Base-by-base conservation (phyloP, 1,140 invertebrate species). In the Scaptomyza montana region DNA sequence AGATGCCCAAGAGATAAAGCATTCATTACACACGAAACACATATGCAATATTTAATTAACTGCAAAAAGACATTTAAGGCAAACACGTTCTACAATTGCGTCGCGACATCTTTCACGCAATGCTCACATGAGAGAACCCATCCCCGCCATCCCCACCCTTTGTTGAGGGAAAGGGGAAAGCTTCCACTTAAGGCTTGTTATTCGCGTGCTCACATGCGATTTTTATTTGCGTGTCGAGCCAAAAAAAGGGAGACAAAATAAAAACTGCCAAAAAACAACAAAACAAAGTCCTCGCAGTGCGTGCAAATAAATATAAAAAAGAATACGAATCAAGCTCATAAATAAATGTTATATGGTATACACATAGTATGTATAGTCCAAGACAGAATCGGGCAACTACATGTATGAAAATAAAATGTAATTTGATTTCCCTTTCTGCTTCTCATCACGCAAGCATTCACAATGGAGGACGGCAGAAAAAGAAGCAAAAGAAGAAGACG, bases 21-120 rank as follows among this genome's bases (percentile, higher is more conserved):
- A 43, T 36, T 61, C 64, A 73, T 57, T 71, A 60, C 69, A 53
- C 69, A 25, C 21, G 16, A 25, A 25, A 25, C 21, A 25, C 21
- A 25, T 82, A 85, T 84, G 80, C 59, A 64, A 62, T 80, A 86
- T 86, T 86, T 86, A 86, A 86, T 86, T 86, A 86, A 86, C 81
- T 86, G 78, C 78, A 78, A 87, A 78, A 87, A 87, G 82, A 87
- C 74, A 86, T 86, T 86, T 78, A 65, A 68, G 78, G 74, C 82
- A 68, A 36, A 66, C 78, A 66, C 82, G 70, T 71, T 81, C 68
- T 81, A 72, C 81, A 86, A 78, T 85, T 85, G 80, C 74, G 80
- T 70, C 54, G 80, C 47, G 69, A 77, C 73, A 69, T 64, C 61
- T 54, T 79, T 77, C 80, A 86, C 81, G 79, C 80, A 82, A 78